phyloP scores from a whole-genome alignment of 2,797 vertebrate species.

The Anniella stebbinsi region DNA sequence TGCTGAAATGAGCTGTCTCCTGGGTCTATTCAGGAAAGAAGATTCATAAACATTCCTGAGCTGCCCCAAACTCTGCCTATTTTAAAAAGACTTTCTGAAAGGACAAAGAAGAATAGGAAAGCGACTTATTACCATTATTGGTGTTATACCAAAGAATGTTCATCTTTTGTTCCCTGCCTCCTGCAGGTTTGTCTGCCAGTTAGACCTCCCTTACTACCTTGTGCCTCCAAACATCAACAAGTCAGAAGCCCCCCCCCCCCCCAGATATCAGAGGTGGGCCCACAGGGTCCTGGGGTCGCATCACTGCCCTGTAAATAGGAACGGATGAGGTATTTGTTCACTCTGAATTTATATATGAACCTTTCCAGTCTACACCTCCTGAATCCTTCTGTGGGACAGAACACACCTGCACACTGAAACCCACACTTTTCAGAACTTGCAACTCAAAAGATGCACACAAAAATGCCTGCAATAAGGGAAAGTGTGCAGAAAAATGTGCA shows the following conservation, averaged over 20 bases:
- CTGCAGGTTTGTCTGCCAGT: neutral
- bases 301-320: neutral
- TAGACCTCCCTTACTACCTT: neutral
- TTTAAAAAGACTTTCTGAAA: constrained; percentile 44
- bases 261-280: too few relatives aligned
- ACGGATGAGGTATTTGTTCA: too few relatives aligned
- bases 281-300: neutral
- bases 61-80: neutral
- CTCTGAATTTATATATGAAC: too few relatives aligned
- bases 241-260: neutral
- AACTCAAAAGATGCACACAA: too few relatives aligned
- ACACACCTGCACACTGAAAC: too few relatives aligned
- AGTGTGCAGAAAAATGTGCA: too few relatives aligned
- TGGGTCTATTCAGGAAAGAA: constrained; percentile 54
- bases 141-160: constrained; percentile 31
- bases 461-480: too few relatives aligned
- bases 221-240: neutral
- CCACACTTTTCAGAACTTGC: too few relatives aligned
- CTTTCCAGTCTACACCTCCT: too few relatives aligned
- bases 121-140: constrained; percentile 5
- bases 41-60: constrained; percentile 53
- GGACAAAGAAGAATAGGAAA: constrained; percentile 32
- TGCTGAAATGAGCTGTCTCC: constrained; percentile 26
- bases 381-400: too few relatives aligned
- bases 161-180: neutral